Evolutionary conservation across 2,113 vertebrate genomes (phyloP).

Genomic region (Cyprinodon variegatus): DNA sequence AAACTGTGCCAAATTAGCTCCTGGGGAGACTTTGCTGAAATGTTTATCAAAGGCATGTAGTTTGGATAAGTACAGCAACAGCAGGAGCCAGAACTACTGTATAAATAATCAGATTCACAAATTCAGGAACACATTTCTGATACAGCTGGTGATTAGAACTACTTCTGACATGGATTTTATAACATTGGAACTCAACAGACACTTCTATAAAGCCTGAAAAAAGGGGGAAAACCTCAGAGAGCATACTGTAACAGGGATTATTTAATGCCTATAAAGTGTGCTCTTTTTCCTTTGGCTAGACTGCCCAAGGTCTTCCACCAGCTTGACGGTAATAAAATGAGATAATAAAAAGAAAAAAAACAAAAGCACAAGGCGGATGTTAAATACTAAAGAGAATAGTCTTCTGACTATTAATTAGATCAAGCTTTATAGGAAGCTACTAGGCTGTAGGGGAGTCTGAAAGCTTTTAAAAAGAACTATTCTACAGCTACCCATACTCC

Average conservation of each 20-base stretch:
- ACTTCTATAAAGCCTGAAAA: background rate
- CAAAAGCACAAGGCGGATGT: conserved; percentile 34
- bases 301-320: conserved; percentile 12
- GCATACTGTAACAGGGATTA: background rate
- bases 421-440: conserved; percentile 38
- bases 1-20: background rate
- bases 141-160: background rate
- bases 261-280: background rate
- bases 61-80: background rate
- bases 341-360: conserved; percentile 55
- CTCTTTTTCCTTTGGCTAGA: conserved; percentile 6
- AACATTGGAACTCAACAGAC: background rate
- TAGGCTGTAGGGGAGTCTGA: conserved; percentile 37
- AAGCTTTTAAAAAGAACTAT: conserved; percentile 45
- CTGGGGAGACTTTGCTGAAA: background rate
- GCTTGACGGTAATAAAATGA: conserved; percentile 40
- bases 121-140: background rate
- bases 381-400: conserved; percentile 21
- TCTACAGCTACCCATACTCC: conserved; percentile 37
- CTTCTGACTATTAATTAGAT: conserved; percentile 49
- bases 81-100: background rate
- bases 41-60: background rate
- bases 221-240: background rate
- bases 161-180: background rate
- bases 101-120: background rate